phyloP scores from a whole-genome alignment of 1,140 invertebrate species.

The Goniozus legneri region DNA sequence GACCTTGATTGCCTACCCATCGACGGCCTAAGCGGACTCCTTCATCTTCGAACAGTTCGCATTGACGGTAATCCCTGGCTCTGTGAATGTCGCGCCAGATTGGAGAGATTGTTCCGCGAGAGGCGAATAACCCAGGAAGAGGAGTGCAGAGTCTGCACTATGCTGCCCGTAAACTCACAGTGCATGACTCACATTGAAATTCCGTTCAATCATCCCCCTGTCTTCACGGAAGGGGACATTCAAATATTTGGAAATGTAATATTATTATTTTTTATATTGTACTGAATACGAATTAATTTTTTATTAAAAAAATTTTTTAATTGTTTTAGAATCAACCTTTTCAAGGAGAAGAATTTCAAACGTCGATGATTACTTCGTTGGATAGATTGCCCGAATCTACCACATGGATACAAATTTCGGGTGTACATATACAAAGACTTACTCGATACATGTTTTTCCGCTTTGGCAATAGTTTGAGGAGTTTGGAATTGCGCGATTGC shows the following conservation, averaged over 20 bases:
- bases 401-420: conserved; percentile 29
- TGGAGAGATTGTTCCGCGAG: conserved; percentile 23
- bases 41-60: conserved; percentile 19
- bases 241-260: conserved; percentile 3
- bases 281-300: too few relatives aligned
- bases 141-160: neutral
- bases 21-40: conserved; percentile 20
- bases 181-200: conserved; percentile 25
- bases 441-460: conserved; percentile 32
- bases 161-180: conserved; percentile 13
- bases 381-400: conserved; percentile 33
- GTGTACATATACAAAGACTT: conserved; percentile 20
- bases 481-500: conserved; percentile 27
- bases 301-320: too few relatives aligned
- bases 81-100: conserved; percentile 25
- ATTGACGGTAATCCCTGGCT: conserved; percentile 38
- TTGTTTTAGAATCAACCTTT: neutral
- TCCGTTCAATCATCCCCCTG: conserved; percentile 2
- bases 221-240: conserved; percentile 1
- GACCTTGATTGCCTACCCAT: conserved; percentile 36
- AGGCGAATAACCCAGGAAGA: conserved; percentile 19
- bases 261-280: too few relatives aligned
- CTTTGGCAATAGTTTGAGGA: conserved; percentile 36
- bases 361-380: conserved; percentile 19
- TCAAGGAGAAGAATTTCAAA: conserved; percentile 13